Base-by-base conservation (phyloP, 2,113 vertebrate species). In the Muscicapa adusta region DNA sequence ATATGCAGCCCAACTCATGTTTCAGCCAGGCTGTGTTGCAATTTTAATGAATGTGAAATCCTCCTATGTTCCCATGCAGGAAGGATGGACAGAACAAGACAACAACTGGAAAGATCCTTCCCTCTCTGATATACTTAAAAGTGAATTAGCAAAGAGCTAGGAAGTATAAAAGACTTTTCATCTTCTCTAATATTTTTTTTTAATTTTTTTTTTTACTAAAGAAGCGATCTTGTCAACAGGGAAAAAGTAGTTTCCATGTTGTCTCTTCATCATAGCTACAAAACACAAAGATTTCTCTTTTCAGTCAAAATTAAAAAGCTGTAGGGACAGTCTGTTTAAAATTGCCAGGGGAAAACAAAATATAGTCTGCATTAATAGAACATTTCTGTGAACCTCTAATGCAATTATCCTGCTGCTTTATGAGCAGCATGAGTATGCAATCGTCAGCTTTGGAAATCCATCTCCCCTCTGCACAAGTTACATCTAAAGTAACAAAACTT, bases 1-100 rank as follows among this genome's bases (percentile, higher is more conserved):
- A n/a, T 88, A 50, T 71, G 85, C 71, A 56, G 57, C 47, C 6
- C 88, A 70, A 62, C 79, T 88, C 47, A 8, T 76, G 71, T 76
- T 91, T 67, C 82, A 77, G 53, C 75, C 75, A 38, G 82, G 50
- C 90, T 88, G n/a, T 83, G 58, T 65, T 42, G 40, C 75, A 86
- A 76, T 62, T 91, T 73, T 83, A 88, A 90, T 74, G 85, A 80
- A 88, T 45, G 67, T 84, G 85, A 91, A 89, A 76, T 85, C 42
- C 47, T 95, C 58, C 61, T 25, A 31, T 51, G 45, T 76, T 91
- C 78, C 28, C 36, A 22, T 66, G 26, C 8, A 88, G 67, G 78
- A 80, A 71, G 56, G 79, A 74, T 85, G 89, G 78, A 70, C 74
- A 88, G 78, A 77, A 62, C 18, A 48, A 28, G 75, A 75, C 40